Percentiles rank a stretch among this genome's conserved stretches.
Conservation (phyloP, 23 tunicate genomes). For the Diplosoma virens region DNA sequence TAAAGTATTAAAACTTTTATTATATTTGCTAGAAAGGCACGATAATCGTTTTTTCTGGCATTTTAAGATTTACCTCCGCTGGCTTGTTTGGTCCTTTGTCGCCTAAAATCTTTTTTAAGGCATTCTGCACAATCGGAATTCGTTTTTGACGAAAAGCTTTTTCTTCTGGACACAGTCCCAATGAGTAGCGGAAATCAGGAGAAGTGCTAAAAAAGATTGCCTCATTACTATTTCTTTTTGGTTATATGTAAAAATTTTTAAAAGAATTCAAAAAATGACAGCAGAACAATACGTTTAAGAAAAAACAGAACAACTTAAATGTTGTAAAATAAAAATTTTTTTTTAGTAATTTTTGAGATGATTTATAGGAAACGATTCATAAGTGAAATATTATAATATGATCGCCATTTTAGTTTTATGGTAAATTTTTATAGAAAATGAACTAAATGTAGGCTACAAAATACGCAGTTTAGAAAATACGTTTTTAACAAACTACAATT, state of each 20-base stretch:
- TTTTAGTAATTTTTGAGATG: too few species aligned
- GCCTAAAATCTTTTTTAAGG: constrained; percentile 17
- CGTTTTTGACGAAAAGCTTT: constrained; percentile 23
- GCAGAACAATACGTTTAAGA: too few species aligned
- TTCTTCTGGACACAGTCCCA: constrained; percentile 18
- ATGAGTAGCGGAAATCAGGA: constrained; percentile 29
- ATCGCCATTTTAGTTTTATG: too few species aligned
- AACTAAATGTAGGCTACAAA: not conserved
- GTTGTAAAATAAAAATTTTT: too few species aligned
- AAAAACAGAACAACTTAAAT: too few species aligned
- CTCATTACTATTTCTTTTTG: not conserved
- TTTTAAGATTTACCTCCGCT: constrained; percentile 12
- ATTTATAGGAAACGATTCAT: too few species aligned
- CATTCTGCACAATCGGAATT: not conserved
- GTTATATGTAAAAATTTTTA: too few species aligned
- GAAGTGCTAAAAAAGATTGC: not conserved
- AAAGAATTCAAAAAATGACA: not conserved
- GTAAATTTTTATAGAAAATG: not conserved
- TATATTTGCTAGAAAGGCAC: too few species aligned
- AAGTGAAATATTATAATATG: too few species aligned
- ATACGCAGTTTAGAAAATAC: not conserved
- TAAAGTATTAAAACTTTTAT: too few species aligned
- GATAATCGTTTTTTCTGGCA: too few species aligned
- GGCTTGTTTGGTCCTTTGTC: constrained; percentile 11
- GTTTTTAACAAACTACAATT: not conserved